A percentile compares a stretch with the other conserved stretches of the same genome.
phyloP scores from a whole-genome alignment of 2,113 vertebrate species.

The Harpagus bidentatus region DNA sequence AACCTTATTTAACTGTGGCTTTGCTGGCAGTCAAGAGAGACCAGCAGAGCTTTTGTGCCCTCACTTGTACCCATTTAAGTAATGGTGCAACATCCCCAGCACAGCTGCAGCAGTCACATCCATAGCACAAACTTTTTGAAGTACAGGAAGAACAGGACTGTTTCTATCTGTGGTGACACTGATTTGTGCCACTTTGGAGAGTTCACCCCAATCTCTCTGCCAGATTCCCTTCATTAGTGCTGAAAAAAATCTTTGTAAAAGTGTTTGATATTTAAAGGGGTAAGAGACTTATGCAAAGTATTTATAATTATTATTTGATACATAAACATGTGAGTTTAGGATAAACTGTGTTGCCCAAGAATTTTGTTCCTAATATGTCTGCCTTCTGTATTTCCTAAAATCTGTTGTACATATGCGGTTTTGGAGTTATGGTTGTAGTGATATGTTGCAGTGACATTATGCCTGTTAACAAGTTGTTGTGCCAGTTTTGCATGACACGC shows the following conservation, averaged over 20 bases:
- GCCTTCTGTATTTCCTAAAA: not conserved
- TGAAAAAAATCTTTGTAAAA: not conserved
- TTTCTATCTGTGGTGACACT: not conserved
- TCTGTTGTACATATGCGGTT: not conserved
- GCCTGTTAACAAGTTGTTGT: not conserved
- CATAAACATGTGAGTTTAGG: not conserved
- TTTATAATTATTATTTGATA: not conserved
- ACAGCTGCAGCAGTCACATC: not conserved
- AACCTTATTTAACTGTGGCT: not conserved
- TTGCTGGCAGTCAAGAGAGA: not conserved
- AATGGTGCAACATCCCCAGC: not conserved
- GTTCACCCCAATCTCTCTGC: not conserved
- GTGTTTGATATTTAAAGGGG: not conserved
- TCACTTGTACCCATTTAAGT: not conserved
- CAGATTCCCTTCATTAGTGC: not conserved
- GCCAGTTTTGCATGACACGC: not conserved
- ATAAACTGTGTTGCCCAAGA: not conserved
- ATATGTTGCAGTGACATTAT: not conserved
- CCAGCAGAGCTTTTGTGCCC: not conserved
- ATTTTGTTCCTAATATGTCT: not conserved
- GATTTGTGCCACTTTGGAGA: not conserved
- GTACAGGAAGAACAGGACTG: not conserved
- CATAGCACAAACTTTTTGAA: not conserved
- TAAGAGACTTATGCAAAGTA: not conserved
- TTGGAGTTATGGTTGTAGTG: not conserved